These are phyloP conservation scores for Gonioctena quinquepunctata DNA, from an alignment of 1,140 invertebrate species.

Conservation along the genomic window DNA sequence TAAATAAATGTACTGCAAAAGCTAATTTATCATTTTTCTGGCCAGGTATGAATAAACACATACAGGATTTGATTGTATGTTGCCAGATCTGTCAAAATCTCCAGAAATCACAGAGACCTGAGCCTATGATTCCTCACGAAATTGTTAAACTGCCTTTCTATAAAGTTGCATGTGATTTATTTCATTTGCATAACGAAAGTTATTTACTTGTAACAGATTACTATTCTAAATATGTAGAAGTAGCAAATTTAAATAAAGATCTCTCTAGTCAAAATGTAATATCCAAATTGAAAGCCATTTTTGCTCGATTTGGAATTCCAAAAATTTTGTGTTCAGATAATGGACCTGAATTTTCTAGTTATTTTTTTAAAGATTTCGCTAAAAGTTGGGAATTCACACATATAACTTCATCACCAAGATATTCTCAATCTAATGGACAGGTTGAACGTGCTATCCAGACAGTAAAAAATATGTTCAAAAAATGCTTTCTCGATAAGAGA, in stretches of 20 bases:
- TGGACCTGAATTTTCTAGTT: conserved; percentile 49
- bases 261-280: background rate
- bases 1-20: conserved; percentile 19
- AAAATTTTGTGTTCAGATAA: conserved; percentile 50
- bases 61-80: background rate
- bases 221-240: conserved; percentile 49
- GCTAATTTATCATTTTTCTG: conserved; percentile 27
- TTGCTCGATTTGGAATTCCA: conserved; percentile 49
- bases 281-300: conserved; percentile 30
- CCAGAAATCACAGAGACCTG: background rate
- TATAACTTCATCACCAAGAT: conserved; percentile 22
- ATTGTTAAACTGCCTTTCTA: conserved; percentile 44
- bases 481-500: background rate
- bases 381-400: background rate
- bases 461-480: background rate
- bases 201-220: conserved; percentile 52
- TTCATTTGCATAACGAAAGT: conserved; percentile 44
- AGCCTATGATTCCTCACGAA: conserved; percentile 48
- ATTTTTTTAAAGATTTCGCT: background rate
- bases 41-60: conserved; percentile 21
- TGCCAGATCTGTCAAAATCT: background rate
- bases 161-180: conserved; percentile 46
- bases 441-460: background rate
- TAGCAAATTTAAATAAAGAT: conserved; percentile 17
- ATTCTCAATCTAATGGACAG: background rate